Evolutionary conservation across 2,797 vertebrate genomes (phyloP).

Genomic region (Propithecus deckenii): DNA sequence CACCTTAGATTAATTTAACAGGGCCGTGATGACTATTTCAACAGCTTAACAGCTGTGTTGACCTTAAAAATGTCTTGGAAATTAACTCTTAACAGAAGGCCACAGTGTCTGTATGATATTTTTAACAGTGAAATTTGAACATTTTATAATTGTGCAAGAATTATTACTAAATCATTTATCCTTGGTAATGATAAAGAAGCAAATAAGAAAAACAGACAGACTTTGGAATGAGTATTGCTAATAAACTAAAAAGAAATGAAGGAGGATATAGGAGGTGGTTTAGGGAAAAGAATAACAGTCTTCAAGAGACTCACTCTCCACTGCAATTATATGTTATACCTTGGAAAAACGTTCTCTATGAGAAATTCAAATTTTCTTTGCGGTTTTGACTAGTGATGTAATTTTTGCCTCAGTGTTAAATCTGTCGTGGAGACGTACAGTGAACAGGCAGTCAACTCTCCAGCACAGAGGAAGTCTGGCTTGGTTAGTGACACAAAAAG

Average conservation of each 20-base stretch:
- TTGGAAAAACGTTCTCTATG: neutral
- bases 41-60: neutral
- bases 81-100: conserved; percentile 42
- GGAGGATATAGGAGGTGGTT: neutral
- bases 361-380: neutral
- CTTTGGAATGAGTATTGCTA: neutral
- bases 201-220: neutral
- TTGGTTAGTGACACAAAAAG: neutral
- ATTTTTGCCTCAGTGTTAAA: neutral
- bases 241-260: neutral
- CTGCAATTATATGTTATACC: neutral
- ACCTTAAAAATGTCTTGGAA: conserved; percentile 47
- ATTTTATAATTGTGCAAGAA: conserved; percentile 20
- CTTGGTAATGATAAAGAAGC: neutral
- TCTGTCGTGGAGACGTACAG: neutral
- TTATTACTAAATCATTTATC: neutral
- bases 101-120: neutral
- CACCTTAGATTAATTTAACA: conserved; percentile 31
- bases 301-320: neutral
- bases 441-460: neutral
- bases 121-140: conserved; percentile 9
- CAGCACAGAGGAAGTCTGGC: neutral
- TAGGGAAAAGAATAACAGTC: neutral
- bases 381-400: neutral
- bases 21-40: neutral